Percentiles rank a stretch among this genome's conserved stretches.
Conservation (phyloP, 2,888 invertebrate genomes). For the Volucella inanis region DNA sequence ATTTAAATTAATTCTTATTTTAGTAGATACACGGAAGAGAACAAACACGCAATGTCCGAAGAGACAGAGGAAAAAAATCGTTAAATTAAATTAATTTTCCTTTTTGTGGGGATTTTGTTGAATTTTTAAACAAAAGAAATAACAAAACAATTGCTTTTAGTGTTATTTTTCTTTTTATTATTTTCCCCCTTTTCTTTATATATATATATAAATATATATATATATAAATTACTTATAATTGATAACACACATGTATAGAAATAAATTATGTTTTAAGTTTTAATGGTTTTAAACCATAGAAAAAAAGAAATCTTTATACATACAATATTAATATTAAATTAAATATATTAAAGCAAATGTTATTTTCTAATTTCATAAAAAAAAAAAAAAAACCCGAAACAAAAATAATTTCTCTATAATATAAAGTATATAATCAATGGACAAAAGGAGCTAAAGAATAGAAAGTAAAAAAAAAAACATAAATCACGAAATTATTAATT, state of each 20-base stretch:
- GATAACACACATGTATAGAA: conserved; percentile 62
- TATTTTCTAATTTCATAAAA: conserved; percentile 71
- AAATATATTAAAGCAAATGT: conserved; percentile 72
- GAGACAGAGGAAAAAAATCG: conserved; percentile 30
- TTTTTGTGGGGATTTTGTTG: conserved; percentile 53
- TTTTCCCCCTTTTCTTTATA: background rate
- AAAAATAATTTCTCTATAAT: conserved; percentile 10
- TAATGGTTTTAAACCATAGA: conserved; percentile 72
- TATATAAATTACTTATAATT: conserved; percentile 54
- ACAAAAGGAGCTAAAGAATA: conserved; percentile 28
- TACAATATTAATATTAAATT: conserved; percentile 70
- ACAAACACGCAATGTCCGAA: conserved; percentile 26
- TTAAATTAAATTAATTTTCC: conserved; percentile 46
- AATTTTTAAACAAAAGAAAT: conserved; percentile 9
- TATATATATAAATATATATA: background rate
- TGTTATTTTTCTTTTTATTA: conserved; percentile 37
- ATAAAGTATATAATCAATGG: conserved; percentile 12
- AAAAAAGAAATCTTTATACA: conserved; percentile 57
- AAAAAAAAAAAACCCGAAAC: conserved; percentile 45
- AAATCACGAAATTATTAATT: background rate
- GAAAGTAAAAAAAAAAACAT: conserved; percentile 33
- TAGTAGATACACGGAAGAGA: conserved; percentile 23
- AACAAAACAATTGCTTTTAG: conserved; percentile 38
- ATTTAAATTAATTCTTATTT: conserved; percentile 74
- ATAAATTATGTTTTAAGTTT: conserved; percentile 70